Percentiles rank a stretch among this genome's conserved stretches.
These are phyloP conservation scores for Torymus aiolomorphi DNA, from an alignment of 2,888 invertebrate species.

Conservation along the genomic window DNA sequence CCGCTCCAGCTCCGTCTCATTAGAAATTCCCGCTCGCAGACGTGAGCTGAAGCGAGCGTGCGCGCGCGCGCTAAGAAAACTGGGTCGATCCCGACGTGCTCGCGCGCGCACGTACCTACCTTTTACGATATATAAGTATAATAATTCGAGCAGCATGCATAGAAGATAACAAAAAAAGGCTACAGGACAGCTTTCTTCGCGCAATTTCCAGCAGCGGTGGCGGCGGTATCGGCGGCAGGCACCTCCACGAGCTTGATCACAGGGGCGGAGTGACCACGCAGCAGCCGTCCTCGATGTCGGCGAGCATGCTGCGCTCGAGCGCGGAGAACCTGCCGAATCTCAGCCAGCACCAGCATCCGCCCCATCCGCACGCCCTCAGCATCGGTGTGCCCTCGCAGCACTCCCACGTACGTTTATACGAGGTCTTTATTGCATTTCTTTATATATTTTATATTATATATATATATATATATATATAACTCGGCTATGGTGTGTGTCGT, in stretches of 20 bases:
- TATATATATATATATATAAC: no score
- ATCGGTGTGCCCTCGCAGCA: conserved; percentile 71
- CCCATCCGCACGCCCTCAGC: conserved; percentile 72
- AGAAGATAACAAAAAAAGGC: neutral
- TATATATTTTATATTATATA: neutral
- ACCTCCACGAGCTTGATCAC: conserved; percentile 93
- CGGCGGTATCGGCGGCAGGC: conserved; percentile 75
- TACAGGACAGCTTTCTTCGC: neutral
- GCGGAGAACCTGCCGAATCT: conserved; percentile 73
- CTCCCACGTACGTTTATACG: conserved; percentile 66
- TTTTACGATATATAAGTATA: no score
- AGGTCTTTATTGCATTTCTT: conserved; percentile 15
- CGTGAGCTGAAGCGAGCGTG: neutral
- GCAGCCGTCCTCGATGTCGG: conserved; percentile 64
- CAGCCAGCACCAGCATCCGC: conserved; percentile 69
- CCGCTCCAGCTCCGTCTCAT: conserved; percentile 2
- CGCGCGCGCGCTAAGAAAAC: conserved; percentile 3
- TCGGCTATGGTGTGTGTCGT: no score
- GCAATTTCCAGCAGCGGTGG: conserved; percentile 54
- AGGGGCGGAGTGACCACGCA: conserved; percentile 80
- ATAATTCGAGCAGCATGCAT: neutral
- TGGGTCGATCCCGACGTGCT: neutral
- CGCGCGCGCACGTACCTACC: no score
- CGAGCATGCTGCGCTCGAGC: conserved; percentile 71
- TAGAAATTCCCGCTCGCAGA: conserved; percentile 24